Percentiles rank a stretch among this genome's conserved stretches.
These are phyloP conservation scores for Sinonovacula constricta DNA, from an alignment of 1,140 invertebrate genomes.

Conservation along the genomic window DNA sequence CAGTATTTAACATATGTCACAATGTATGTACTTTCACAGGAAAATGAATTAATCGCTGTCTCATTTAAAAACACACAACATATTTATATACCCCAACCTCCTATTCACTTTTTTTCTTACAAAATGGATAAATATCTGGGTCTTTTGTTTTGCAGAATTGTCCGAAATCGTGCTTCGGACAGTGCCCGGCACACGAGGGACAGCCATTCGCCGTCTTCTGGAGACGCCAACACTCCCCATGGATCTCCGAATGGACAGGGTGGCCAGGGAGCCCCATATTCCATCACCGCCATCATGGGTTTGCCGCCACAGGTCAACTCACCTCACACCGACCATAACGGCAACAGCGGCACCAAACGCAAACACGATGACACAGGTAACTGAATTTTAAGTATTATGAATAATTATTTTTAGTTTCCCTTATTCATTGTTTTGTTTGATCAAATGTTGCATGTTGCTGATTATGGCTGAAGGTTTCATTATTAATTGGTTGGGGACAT, in stretches of 20 bases:
- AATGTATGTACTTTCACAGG: too few species aligned
- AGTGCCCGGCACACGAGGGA: constrained; percentile 44
- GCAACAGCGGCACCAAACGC: constrained; percentile 42
- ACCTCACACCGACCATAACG: constrained; percentile 42
- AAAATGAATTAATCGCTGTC: too few species aligned
- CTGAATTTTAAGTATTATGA: too few species aligned
- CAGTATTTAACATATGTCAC: too few species aligned
- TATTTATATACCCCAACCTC: too few species aligned
- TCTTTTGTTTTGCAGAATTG: constrained; percentile 61
- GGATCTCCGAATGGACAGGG: constrained; percentile 45
- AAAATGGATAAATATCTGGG: not conserved
- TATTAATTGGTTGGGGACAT: too few species aligned
- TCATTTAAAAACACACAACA: too few species aligned
- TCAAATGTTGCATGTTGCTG: not conserved
- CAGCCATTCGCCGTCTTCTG: constrained; percentile 34
- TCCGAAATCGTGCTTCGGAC: constrained; percentile 68
- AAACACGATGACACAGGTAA: constrained; percentile 41
- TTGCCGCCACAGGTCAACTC: constrained; percentile 35
- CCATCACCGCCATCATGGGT: constrained; percentile 47
- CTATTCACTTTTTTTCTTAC: not conserved
- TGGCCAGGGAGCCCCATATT: constrained; percentile 36
- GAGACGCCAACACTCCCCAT: constrained; percentile 27
- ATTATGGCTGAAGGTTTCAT: too few species aligned
- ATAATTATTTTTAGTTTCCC: not conserved
- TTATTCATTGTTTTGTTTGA: not conserved